A percentile compares a stretch with the other conserved stretches of the same genome.
Conservation (phyloP, 2,797 vertebrate species). For the Hippoglossus hippoglossus region DNA sequence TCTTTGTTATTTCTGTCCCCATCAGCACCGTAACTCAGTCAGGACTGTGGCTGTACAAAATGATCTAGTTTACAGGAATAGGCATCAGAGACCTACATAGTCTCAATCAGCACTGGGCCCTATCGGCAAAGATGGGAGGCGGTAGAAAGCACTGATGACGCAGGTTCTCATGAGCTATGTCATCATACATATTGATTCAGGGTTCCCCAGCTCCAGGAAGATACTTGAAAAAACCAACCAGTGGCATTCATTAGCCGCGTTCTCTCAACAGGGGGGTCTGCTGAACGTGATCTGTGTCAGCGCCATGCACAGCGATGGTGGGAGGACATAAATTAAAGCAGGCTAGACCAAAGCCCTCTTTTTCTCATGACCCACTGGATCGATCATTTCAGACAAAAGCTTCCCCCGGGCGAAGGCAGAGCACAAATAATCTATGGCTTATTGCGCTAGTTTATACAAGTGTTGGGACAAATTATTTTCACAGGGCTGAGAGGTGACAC, state of each 20-base stretch:
- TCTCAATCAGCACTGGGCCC: constrained; percentile 54
- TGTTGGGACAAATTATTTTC: constrained; percentile 27
- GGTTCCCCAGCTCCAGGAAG: constrained; percentile 43
- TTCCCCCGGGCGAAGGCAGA: constrained; percentile 39
- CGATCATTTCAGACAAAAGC: constrained; percentile 51
- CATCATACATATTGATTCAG: constrained; percentile 58
- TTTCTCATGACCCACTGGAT: constrained; percentile 27
- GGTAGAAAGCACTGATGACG: constrained; percentile 58
- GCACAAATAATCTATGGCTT: constrained; percentile 45
- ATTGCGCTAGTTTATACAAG: background rate
- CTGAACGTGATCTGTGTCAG: constrained; percentile 33
- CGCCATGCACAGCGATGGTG: constrained; percentile 14
- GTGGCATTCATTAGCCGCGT: constrained; percentile 22
- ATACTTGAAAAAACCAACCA: constrained; percentile 7
- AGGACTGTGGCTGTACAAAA: constrained; percentile 67
- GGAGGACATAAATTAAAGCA: constrained; percentile 26
- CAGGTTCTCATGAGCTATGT: constrained; percentile 52
- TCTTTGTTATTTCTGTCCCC: constrained; percentile 65
- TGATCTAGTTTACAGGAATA: constrained; percentile 82
- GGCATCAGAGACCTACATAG: constrained; percentile 77
- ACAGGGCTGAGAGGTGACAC: constrained; percentile 25
- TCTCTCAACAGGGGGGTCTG: constrained; percentile 1
- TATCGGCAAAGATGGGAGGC: constrained; percentile 40
- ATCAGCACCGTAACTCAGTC: constrained; percentile 72
- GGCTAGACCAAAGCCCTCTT: constrained; percentile 21